A percentile compares a stretch with the other conserved stretches of the same genome.
phyloP scores from a whole-genome alignment of 1,140 invertebrate genomes.

The Papilio helenus region DNA sequence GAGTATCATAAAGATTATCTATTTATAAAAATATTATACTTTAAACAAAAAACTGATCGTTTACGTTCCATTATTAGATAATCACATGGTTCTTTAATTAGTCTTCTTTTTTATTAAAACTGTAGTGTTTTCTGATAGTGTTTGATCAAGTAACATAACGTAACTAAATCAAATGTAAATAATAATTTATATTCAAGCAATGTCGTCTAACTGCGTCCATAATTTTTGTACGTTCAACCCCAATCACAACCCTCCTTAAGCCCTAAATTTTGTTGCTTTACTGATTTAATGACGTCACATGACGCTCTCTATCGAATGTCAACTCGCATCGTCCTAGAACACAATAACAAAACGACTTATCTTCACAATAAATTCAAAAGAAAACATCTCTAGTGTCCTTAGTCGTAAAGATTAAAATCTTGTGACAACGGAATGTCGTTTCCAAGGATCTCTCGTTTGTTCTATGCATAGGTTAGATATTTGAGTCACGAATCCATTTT shows the following conservation, averaged over 20 bases:
- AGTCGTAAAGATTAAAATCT: constrained; percentile 39
- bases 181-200: constrained; percentile 37
- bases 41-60: neutral
- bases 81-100: neutral
- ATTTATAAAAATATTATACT: neutral
- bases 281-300: constrained; percentile 81
- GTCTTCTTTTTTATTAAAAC: neutral
- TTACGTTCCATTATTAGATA: neutral
- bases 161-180: constrained; percentile 13
- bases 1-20: neutral
- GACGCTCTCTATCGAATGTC: constrained; percentile 80
- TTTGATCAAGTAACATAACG: neutral
- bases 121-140: neutral
- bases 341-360: constrained; percentile 42
- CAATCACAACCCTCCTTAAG: constrained; percentile 65
- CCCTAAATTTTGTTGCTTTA: constrained; percentile 75
- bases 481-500: constrained; percentile 82
- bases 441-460: constrained; percentile 27
- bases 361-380: neutral
- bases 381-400: constrained; percentile 39
- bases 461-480: constrained; percentile 76
- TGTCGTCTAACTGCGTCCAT: constrained; percentile 27
- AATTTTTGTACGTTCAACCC: constrained; percentile 39
- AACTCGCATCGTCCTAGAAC: constrained; percentile 63
- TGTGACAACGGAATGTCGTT: neutral